A percentile compares a stretch with the other conserved stretches of the same genome.
These are phyloP conservation scores for Drosophila melanogaster DNA, from an alignment of 1,140 invertebrate genomes.

Conservation along the genomic window Release_6_plus_ISO1_MT NT_037436.4:12446001-12446500, in stretches of 20 bases:
- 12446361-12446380: constrained; percentile 64
- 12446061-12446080: constrained; percentile 83
- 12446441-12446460: constrained; percentile 70
- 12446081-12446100: constrained; percentile 59
- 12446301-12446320: constrained; percentile 27
- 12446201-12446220: constrained; percentile 75
- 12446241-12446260: constrained; percentile 52
- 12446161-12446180: constrained; percentile 17
- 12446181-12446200: constrained; percentile 79
- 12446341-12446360: constrained; percentile 60
- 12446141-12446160: constrained; percentile 31
- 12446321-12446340: constrained; percentile 33
- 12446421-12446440: constrained; percentile 19
- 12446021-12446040: constrained; percentile 77
- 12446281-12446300: constrained; percentile 58
- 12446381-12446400: constrained; percentile 35
- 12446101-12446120: constrained; percentile 82
- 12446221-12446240: constrained; percentile 46
- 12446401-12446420: constrained; percentile 13
- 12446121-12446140: constrained; percentile 80
- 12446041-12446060: constrained; percentile 60
- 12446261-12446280: constrained; percentile 84
- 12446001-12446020: constrained; percentile 32
- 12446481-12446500: background rate
- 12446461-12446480: constrained; percentile 54